Conservation (phyloP, 2,888 invertebrate species). For the Synanthedon tipuliformis region DNA sequence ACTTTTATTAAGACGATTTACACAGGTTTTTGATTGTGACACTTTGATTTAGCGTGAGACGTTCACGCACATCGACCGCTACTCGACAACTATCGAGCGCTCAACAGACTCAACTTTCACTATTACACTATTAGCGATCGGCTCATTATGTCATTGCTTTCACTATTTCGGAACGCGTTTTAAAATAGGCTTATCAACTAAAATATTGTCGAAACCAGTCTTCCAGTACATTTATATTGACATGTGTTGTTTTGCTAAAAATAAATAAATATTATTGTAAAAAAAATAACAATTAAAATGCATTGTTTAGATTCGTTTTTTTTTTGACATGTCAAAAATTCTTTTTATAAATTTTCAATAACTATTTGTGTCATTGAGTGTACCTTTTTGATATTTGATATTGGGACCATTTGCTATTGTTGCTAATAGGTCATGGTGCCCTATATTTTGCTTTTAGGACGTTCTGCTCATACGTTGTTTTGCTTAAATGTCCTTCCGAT, state of each 20-base stretch:
- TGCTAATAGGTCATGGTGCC: no score
- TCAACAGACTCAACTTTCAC: slow-evolving; percentile 45
- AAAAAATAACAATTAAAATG: no score
- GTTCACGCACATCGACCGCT: slow-evolving; percentile 25
- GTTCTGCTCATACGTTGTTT: no score
- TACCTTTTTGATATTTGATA: no score
- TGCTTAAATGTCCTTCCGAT: no score
- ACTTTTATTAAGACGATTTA: slow-evolving; percentile 9
- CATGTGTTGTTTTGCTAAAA: not conserved
- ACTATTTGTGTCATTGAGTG: no score
- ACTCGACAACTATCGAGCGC: slow-evolving; percentile 26
- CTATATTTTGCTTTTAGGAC: no score
- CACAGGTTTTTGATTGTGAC: slow-evolving; percentile 8
- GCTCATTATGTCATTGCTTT: slow-evolving; percentile 10
- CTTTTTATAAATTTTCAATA: no score
- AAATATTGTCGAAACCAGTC: slow-evolving; percentile 23
- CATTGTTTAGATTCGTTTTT: no score
- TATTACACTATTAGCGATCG: slow-evolving; percentile 19
- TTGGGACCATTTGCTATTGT: no score
- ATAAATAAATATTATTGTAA: not conserved
- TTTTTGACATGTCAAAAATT: no score
- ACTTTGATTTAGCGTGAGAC: slow-evolving; percentile 16
- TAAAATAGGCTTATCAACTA: slow-evolving; percentile 7
- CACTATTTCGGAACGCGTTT: slow-evolving; percentile 10
- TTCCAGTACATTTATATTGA: slow-evolving; percentile 1